phyloP scores from a whole-genome alignment of 2,888 invertebrate genomes.

The Artemia sp. region DNA sequence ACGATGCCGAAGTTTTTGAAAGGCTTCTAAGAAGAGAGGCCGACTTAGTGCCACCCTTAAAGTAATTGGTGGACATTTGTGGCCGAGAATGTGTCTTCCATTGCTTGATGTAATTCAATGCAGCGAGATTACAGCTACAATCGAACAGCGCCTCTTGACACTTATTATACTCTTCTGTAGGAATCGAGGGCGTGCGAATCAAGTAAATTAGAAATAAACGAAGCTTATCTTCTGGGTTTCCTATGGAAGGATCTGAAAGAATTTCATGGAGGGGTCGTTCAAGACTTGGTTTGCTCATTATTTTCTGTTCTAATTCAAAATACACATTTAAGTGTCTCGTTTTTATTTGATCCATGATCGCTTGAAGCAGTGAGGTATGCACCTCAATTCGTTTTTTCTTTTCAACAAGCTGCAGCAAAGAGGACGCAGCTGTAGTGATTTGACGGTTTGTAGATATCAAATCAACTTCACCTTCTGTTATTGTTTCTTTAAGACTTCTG shows the following conservation, averaged over 20 bases:
- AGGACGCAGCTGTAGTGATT: constrained; percentile 59
- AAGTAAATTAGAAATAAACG: constrained; percentile 80
- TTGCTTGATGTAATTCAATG: constrained; percentile 72
- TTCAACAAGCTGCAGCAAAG: constrained; percentile 86
- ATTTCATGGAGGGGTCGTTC: constrained; percentile 76
- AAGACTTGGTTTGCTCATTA: constrained; percentile 65
- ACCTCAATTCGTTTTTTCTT: constrained; percentile 93
- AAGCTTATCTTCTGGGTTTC: constrained; percentile 77
- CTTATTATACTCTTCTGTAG: constrained; percentile 59
- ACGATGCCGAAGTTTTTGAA: constrained; percentile 91
- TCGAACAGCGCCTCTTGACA: constrained; percentile 57
- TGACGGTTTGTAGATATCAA: constrained; percentile 2
- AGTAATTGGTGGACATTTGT: constrained; percentile 49
- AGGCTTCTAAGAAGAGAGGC: constrained; percentile 96
- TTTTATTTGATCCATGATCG: constrained; percentile 66
- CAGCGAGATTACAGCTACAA: constrained; percentile 66
- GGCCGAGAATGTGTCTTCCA: constrained; percentile 53
- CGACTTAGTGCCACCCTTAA: constrained; percentile 81
- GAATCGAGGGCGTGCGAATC: constrained; percentile 60
- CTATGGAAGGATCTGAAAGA: constrained; percentile 65
- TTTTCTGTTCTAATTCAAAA: constrained; percentile 94
- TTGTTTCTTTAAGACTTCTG: constrained; percentile 75
- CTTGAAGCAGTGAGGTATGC: constrained; percentile 96
- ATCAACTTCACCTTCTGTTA: constrained; percentile 36
- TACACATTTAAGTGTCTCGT: constrained; percentile 79